phyloP scores from a whole-genome alignment of 2,888 invertebrate genomes.

The Netelia melanura region DNA sequence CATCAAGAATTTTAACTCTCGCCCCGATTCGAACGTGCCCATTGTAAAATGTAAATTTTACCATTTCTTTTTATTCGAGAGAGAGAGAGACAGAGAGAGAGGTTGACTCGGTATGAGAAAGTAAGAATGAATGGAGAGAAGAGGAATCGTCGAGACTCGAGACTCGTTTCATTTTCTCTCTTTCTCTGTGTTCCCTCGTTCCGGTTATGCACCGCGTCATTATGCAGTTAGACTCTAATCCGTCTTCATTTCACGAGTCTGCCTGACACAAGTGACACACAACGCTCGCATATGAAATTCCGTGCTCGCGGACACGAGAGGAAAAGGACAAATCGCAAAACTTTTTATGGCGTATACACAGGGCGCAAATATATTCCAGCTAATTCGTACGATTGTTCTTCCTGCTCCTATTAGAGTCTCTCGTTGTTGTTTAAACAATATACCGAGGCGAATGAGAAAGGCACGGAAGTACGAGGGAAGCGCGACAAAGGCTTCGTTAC shows the following conservation, averaged over 20 bases:
- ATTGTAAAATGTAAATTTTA: slow-evolving; percentile 9
- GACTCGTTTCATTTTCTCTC: slow-evolving; percentile 41
- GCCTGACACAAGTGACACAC: slow-evolving; percentile 51
- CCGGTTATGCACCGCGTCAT: slow-evolving; percentile 71
- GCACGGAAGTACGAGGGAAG: slow-evolving; percentile 8
- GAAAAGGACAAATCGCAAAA: neutral
- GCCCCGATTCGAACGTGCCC: slow-evolving; percentile 1
- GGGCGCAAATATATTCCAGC: neutral
- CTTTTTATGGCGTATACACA: neutral
- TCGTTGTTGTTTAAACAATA: slow-evolving; percentile 5
- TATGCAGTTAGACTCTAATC: slow-evolving; percentile 72
- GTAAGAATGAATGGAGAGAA: slow-evolving; percentile 58
- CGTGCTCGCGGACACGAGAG: slow-evolving; percentile 3
- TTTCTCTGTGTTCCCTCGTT: slow-evolving; percentile 68
- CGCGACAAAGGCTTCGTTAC: slow-evolving; percentile 29
- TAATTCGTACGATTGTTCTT: slow-evolving; percentile 9
- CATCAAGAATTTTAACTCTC: slow-evolving; percentile 36
- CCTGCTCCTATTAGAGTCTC: neutral
- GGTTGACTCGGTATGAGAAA: neutral
- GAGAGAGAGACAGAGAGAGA: neutral
- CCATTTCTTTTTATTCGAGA: neutral
- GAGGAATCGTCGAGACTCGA: slow-evolving; percentile 44
- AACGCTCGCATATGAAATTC: slow-evolving; percentile 39
- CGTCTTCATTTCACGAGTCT: slow-evolving; percentile 66
- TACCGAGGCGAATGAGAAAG: slow-evolving; percentile 6